phyloP scores from a whole-genome alignment of 2,113 vertebrate species.

The Etia nguti region DNA sequence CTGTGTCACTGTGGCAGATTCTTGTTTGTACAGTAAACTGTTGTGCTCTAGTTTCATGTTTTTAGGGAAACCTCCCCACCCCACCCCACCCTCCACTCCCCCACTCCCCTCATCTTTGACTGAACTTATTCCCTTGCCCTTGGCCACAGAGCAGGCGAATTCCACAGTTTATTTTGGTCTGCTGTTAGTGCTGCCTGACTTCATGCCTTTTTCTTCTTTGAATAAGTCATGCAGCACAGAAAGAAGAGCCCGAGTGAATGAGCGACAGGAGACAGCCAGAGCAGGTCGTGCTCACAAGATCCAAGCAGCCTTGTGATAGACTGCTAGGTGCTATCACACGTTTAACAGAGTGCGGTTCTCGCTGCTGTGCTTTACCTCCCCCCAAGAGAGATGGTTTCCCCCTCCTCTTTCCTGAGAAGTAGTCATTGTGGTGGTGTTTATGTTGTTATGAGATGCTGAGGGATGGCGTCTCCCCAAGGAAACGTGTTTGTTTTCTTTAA shows the following conservation, averaged over 20 bases:
- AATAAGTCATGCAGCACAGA: slow-evolving; percentile 20
- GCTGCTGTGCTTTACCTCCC: neutral
- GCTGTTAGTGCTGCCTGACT: slow-evolving; percentile 31
- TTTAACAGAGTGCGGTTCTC: neutral
- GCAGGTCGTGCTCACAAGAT: neutral
- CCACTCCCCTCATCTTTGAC: neutral
- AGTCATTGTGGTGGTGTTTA: slow-evolving; percentile 10
- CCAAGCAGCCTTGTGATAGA: neutral
- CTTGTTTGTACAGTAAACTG: neutral
- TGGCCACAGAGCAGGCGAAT: slow-evolving; percentile 14
- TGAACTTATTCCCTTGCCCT: neutral
- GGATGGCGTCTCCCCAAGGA: slow-evolving; percentile 6
- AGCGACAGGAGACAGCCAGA: neutral
- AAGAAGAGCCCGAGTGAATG: neutral
- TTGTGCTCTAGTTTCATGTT: neutral
- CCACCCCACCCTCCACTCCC: neutral
- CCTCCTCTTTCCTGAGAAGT: neutral
- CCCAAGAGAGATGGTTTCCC: neutral
- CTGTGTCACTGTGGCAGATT: neutral
- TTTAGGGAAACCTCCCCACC: neutral
- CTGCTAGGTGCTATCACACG: neutral
- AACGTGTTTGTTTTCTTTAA: neutral
- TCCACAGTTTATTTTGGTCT: slow-evolving; percentile 55
- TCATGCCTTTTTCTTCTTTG: slow-evolving; percentile 7
- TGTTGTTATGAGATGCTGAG: neutral